Conservation (phyloP, 2,888 invertebrate species). For the Villa cingulata region DNA sequence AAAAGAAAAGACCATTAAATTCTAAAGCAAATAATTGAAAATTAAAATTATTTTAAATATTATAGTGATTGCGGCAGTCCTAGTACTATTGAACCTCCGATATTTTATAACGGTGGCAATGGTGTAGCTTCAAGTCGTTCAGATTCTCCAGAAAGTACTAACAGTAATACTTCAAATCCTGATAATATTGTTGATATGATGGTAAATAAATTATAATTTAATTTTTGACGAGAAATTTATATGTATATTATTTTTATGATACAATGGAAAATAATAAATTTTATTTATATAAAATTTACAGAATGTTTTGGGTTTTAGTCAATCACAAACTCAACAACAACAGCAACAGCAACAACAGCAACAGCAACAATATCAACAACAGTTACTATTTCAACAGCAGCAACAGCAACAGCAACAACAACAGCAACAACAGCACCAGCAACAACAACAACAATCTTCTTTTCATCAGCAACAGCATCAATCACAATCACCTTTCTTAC, state of each 20-base stretch:
- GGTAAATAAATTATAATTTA: conserved; percentile 22
- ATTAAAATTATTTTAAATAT: not conserved
- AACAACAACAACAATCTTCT: conserved; percentile 14
- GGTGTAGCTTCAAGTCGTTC: conserved; percentile 28
- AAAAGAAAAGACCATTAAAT: too few relatives aligned
- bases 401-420: conserved; percentile 17
- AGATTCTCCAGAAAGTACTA: conserved; percentile 33
- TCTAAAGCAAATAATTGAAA: not conserved
- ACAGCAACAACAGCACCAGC: conserved; percentile 16
- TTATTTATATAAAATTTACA: conserved; percentile 10
- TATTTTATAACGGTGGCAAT: conserved; percentile 14
- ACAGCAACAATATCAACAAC: conserved; percentile 19
- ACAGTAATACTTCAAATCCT: conserved; percentile 29
- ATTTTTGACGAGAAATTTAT: not conserved
- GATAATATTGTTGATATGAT: conserved; percentile 30
- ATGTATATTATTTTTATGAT: too few relatives aligned
- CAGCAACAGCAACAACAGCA: conserved; percentile 20
- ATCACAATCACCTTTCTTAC: conserved; percentile 13
- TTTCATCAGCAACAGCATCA: conserved; percentile 15
- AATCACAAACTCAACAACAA: conserved; percentile 18
- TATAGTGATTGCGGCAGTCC: conserved; percentile 29
- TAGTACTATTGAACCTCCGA: conserved; percentile 9
- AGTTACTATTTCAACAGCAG: conserved; percentile 9
- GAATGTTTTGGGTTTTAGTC: conserved; percentile 26
- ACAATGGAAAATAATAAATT: too few relatives aligned